Conservation (phyloP, 2,113 vertebrate species). For the Centropus bengalensis region DNA sequence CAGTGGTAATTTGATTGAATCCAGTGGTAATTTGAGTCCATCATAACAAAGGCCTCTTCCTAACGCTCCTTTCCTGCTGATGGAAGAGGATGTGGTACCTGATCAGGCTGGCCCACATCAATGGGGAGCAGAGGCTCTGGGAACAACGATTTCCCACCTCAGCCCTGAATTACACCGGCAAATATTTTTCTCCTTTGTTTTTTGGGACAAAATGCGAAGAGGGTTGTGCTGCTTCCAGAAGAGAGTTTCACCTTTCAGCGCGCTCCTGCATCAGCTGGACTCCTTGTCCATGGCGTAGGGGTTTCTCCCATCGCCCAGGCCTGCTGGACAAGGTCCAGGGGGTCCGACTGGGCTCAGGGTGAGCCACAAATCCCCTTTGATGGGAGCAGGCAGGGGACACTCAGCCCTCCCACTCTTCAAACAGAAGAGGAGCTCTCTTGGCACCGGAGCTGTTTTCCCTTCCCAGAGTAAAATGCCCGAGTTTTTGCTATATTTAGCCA, state of each 20-base stretch:
- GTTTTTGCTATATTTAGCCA: slow-evolving; percentile 49
- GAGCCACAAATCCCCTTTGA: neutral
- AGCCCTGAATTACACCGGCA: neutral
- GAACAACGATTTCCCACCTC: neutral
- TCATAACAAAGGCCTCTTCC: neutral
- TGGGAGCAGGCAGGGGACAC: neutral
- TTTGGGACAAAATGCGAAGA: neutral
- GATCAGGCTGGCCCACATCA: neutral
- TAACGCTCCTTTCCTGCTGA: neutral
- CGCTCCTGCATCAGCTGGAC: neutral
- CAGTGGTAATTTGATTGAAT: too few relatives aligned
- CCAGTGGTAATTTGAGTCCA: too few relatives aligned
- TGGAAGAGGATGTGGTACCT: neutral
- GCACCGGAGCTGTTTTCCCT: slow-evolving; percentile 20
- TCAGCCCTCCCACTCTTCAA: neutral
- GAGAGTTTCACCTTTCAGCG: neutral
- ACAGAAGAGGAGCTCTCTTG: slow-evolving; percentile 38
- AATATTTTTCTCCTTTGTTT: neutral
- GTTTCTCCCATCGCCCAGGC: neutral
- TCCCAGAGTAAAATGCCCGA: slow-evolving; percentile 46
- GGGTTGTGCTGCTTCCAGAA: neutral
- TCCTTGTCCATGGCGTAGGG: rapidly evolving
- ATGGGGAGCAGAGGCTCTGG: neutral
- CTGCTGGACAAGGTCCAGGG: rapidly evolving
- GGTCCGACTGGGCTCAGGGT: neutral